phyloP scores from a whole-genome alignment of 2,797 vertebrate genomes.

The Synaphobranchus kaupii region DNA sequence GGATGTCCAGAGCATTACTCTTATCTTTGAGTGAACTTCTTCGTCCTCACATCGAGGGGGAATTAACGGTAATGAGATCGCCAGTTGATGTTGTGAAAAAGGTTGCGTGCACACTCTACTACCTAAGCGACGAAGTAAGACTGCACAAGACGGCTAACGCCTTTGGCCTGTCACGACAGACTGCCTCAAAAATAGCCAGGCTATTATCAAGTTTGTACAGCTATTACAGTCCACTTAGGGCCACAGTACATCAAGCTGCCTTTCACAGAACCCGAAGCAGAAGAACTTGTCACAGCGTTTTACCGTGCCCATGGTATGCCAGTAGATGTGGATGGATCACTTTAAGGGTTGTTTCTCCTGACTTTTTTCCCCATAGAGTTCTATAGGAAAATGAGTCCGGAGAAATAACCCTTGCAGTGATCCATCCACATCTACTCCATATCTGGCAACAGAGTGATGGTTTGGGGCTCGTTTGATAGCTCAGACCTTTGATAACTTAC shows the following conservation, averaged over 20 bases:
- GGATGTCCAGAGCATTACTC: constrained; percentile 25
- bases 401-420: too few relatives aligned
- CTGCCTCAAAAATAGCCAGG: constrained; percentile 18
- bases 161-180: constrained; percentile 25
- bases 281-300: constrained; percentile 30
- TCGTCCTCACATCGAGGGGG: constrained; percentile 25
- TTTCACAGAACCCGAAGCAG: constrained; percentile 18
- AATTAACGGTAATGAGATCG: constrained; percentile 25
- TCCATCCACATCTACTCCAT: too few relatives aligned
- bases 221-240: constrained; percentile 31
- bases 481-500: too few relatives aligned
- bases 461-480: too few relatives aligned
- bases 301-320: constrained; percentile 31
- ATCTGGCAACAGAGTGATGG: too few relatives aligned
- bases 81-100: constrained; percentile 34
- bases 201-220: constrained; percentile 34
- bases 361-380: too few relatives aligned
- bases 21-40: constrained; percentile 20
- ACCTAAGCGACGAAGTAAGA: constrained; percentile 31
- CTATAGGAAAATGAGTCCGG: too few relatives aligned
- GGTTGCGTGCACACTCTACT: constrained; percentile 42
- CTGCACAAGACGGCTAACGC: constrained; percentile 24
- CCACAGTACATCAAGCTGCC: constrained; percentile 31
- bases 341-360: too few relatives aligned
- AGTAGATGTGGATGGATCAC: too few relatives aligned